Conservation (phyloP, 30 jellyfish, hydroid and myxozoan genomes). For the Pelagia noctiluca region DNA sequence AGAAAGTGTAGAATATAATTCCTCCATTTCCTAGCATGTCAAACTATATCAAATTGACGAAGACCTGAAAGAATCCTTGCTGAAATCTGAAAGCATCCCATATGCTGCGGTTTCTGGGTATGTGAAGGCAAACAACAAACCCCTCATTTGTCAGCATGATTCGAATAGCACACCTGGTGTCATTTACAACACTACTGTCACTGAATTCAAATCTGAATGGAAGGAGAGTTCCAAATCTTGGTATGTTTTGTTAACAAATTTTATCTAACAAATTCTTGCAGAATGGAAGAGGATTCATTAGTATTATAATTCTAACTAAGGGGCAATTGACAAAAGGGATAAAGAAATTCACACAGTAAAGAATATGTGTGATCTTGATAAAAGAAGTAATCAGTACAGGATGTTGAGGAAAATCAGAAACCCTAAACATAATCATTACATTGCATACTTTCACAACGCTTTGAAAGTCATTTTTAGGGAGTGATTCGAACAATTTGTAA, state of each 20-base stretch:
- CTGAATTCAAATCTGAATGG: slow-evolving; percentile 77
- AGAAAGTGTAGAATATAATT: background rate
- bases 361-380: background rate
- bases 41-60: slow-evolving; percentile 55
- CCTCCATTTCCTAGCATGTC: slow-evolving; percentile 25
- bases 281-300: background rate
- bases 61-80: slow-evolving; percentile 37
- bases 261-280: background rate
- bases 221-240: slow-evolving; percentile 30
- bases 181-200: slow-evolving; percentile 14
- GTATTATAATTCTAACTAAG: background rate
- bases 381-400: background rate
- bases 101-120: slow-evolving; percentile 68
- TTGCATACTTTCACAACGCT: no score
- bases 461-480: no score
- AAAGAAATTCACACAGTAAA: background rate
- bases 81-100: slow-evolving; percentile 41
- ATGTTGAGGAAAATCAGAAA: background rate
- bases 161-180: slow-evolving; percentile 43
- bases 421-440: background rate
- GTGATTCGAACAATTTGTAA: no score
- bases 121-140: slow-evolving; percentile 38
- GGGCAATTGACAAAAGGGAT: background rate
- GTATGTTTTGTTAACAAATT: slow-evolving; percentile 16
- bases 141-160: slow-evolving; percentile 5